Conservation (phyloP, 2,888 invertebrate genomes). For the Lasioglossum calceatum region DNA sequence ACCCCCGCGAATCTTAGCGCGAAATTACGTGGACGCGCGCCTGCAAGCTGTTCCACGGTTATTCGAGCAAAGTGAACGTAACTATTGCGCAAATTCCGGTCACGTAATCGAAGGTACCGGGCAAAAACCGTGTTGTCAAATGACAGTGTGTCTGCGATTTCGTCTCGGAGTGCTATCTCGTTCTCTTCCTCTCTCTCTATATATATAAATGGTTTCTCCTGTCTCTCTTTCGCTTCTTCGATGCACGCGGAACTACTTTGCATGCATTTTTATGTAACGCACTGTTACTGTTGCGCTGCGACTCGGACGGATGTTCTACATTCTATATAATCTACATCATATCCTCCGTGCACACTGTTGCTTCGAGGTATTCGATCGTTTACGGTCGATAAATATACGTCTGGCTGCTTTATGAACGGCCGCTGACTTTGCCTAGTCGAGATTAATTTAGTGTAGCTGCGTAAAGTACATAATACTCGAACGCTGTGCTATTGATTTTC, state of each 20-base stretch:
- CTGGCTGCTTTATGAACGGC: not conserved
- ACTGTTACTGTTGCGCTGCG: conserved; percentile 1
- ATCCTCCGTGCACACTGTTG: not conserved
- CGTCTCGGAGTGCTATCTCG: not conserved
- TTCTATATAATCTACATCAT: not conserved
- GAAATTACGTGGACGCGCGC: conserved; percentile 25
- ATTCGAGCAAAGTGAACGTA: conserved; percentile 49
- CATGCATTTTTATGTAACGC: conserved; percentile 23
- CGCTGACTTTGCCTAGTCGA: not conserved
- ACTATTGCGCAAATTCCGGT: conserved; percentile 56
- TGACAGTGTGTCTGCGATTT: not conserved
- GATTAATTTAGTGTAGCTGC: not conserved
- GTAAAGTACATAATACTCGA: not conserved
- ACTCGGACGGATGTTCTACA: conserved; percentile 1
- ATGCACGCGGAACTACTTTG: conserved; percentile 15
- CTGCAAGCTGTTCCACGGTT: conserved; percentile 13
- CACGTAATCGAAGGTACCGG: conserved; percentile 5
- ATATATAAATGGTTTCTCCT: not conserved
- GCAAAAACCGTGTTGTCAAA: not conserved
- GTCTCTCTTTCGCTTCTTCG: not conserved
- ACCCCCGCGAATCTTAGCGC: conserved; percentile 29
- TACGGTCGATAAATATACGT: not conserved
- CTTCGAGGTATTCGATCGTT: not conserved
- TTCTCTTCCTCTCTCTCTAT: not conserved
- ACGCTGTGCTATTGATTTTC: not conserved